A percentile compares a stretch with the other conserved stretches of the same genome.
These are phyloP conservation scores for Prionchulus punctatus DNA, from an alignment of 2,888 invertebrate genomes.

Conservation along the genomic window DNA sequence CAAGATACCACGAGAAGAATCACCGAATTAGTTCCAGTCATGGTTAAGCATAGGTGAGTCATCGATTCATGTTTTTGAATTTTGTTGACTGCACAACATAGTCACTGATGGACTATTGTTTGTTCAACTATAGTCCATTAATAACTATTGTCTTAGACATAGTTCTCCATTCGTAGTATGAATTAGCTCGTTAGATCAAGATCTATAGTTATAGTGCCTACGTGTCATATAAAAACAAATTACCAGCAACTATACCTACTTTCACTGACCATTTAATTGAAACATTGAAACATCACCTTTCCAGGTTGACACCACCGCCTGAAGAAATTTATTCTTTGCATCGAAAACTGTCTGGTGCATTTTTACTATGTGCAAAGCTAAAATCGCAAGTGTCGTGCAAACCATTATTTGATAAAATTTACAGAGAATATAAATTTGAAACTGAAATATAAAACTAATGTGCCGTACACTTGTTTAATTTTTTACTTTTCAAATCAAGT, in stretches of 20 bases:
- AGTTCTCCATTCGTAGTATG: no score
- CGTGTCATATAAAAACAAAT: no score
- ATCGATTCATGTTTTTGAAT: no score
- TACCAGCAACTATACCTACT: no score
- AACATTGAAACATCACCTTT: neutral
- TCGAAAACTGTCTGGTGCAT: slow-evolving; percentile 84
- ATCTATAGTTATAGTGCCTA: no score
- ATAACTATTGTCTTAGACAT: no score
- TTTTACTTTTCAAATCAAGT: no score
- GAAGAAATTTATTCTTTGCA: slow-evolving; percentile 97
- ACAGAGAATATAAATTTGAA: slow-evolving; percentile 46
- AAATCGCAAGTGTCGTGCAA: slow-evolving; percentile 62
- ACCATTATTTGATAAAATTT: slow-evolving; percentile 62
- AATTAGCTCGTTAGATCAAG: no score
- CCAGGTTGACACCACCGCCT: slow-evolving; percentile 80
- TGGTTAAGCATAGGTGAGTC: slow-evolving; percentile 54
- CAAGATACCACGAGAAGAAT: slow-evolving; percentile 65
- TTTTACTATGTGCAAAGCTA: slow-evolving; percentile 72
- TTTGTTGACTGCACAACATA: neutral
- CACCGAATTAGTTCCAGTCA: slow-evolving; percentile 71
- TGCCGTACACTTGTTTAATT: neutral
- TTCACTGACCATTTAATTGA: no score
- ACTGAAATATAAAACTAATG: neutral
- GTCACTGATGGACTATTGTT: neutral
- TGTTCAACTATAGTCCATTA: no score